These are phyloP conservation scores for Paguma larvata DNA, from an alignment of 2,797 vertebrate genomes.

Conservation along the genomic window DNA sequence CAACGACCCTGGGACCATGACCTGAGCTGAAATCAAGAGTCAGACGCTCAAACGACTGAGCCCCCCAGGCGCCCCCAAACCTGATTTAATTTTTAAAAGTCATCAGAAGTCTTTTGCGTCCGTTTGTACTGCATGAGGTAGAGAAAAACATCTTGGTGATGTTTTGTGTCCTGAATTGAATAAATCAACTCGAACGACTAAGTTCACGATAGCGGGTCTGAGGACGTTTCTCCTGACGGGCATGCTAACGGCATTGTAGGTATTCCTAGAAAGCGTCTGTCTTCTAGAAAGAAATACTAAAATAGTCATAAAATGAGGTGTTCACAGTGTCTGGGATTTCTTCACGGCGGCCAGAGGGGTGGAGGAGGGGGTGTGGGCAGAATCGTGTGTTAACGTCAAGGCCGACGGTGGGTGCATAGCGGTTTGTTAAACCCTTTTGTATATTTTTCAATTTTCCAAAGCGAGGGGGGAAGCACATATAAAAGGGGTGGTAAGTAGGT, in stretches of 20 bases:
- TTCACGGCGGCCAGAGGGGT: fast-evolving
- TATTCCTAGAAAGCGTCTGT: not conserved
- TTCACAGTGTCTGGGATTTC: not conserved
- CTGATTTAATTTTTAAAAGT: not conserved
- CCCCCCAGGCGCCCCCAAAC: too few relatives aligned
- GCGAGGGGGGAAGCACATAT: not conserved
- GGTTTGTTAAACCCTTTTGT: not conserved
- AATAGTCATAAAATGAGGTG: not conserved
- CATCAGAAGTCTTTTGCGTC: not conserved
- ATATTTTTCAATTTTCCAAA: not conserved
- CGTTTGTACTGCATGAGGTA: not conserved
- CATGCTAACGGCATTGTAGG: not conserved
- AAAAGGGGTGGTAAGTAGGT: too few relatives aligned
- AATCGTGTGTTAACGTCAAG: not conserved
- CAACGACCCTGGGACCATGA: too few relatives aligned
- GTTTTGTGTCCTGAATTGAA: not conserved
- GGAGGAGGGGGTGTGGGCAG: fast-evolving
- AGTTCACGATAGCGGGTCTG: not conserved
- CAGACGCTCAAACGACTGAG: too few relatives aligned
- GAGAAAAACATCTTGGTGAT: not conserved
- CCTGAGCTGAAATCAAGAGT: too few relatives aligned
- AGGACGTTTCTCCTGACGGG: not conserved
- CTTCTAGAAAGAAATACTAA: not conserved
- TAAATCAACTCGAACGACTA: not conserved
- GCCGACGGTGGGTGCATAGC: fast-evolving